These are phyloP conservation scores for Propithecus coquereli DNA, from an alignment of 2,113 vertebrate genomes.

Conservation along the genomic window DNA sequence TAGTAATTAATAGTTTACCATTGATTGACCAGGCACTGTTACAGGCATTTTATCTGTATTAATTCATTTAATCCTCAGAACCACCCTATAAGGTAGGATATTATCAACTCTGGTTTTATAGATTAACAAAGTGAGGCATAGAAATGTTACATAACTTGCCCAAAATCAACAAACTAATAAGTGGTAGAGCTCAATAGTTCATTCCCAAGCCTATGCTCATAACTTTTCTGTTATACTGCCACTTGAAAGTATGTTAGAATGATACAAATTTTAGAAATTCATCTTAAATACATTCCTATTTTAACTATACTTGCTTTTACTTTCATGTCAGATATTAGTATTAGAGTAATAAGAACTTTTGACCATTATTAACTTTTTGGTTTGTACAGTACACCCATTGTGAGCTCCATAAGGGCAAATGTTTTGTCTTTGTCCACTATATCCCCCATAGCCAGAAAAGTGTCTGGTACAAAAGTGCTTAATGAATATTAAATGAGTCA, in stretches of 20 bases:
- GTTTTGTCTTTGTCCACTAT: background rate
- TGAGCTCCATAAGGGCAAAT: background rate
- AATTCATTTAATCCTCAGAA: background rate
- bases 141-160: background rate
- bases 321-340: slow-evolving; percentile 9
- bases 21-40: background rate
- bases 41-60: background rate
- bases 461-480: background rate
- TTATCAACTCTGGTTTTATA: background rate
- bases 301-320: background rate
- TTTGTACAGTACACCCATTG: background rate
- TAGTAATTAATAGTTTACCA: background rate
- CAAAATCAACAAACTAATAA: background rate
- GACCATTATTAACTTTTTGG: background rate
- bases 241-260: background rate
- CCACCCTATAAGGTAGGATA: background rate
- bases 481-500: background rate
- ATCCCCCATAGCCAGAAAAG: background rate
- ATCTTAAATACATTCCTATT: background rate
- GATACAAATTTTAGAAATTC: background rate
- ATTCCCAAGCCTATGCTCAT: background rate
- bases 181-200: background rate
- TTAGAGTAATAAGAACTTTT: background rate
- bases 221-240: background rate
- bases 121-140: background rate